A percentile compares a stretch with the other conserved stretches of the same genome.
phyloP scores from a whole-genome alignment of 35 echinoderm and acorn worm species.

The Ophioderma brevispina region DNA sequence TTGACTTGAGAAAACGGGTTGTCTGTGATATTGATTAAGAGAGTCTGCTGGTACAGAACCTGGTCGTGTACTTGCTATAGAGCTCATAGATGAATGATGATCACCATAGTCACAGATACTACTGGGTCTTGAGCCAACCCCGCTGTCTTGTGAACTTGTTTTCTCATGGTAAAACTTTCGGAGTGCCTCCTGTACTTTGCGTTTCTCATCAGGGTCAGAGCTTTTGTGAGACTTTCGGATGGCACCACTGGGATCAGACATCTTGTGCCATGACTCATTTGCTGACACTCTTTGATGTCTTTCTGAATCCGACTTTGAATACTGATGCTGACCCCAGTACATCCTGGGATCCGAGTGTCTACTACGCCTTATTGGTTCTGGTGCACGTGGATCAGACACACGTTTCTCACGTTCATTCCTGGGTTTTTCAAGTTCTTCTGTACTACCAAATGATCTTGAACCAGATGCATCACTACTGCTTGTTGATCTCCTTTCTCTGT shows the following conservation, averaged over 20 bases:
- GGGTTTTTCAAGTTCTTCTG: background rate
- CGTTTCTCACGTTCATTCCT: background rate
- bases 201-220: background rate
- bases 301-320: background rate
- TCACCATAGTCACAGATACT: background rate
- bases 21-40: background rate
- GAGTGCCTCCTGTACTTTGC: background rate
- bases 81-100: background rate
- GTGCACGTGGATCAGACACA: background rate
- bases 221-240: background rate
- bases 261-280: background rate
- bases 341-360: background rate
- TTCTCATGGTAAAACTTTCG: conserved; percentile 1
- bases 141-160: conserved; percentile 1
- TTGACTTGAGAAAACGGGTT: background rate
- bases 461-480: background rate
- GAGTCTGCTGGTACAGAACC: background rate
- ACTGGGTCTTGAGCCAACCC: background rate
- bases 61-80: background rate
- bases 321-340: background rate
- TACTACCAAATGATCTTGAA: background rate
- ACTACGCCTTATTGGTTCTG: background rate
- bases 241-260: background rate
- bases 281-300: background rate
- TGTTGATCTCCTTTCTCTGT: background rate